Evolutionary conservation across 1,140 invertebrate genomes (phyloP).

Genomic region (Diorhabda sublineata): DNA sequence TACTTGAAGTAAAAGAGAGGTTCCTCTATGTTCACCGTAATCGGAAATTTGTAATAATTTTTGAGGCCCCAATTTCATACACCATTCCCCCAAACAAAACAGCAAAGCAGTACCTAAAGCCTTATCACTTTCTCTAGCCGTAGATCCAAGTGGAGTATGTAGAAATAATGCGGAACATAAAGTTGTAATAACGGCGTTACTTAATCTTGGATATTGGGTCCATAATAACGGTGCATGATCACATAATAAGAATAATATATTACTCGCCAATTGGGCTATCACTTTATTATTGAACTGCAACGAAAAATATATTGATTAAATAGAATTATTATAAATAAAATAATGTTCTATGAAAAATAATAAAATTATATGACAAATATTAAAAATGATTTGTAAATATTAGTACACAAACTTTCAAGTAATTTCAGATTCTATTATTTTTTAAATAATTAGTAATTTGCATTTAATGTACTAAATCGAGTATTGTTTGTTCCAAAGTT

Average conservation of each 20-base stretch:
- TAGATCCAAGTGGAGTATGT: slow-evolving; percentile 36
- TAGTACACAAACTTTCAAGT: no score
- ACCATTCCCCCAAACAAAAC: slow-evolving; percentile 90
- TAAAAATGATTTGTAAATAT: no score
- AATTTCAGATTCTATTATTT: no score
- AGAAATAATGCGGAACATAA: slow-evolving; percentile 52
- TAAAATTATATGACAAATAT: no score
- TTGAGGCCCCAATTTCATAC: slow-evolving; percentile 66
- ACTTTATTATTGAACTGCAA: slow-evolving; percentile 76
- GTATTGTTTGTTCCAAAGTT: no score
- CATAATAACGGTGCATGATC: slow-evolving; percentile 74
- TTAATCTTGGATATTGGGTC: slow-evolving; percentile 71
- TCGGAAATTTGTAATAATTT: slow-evolving; percentile 49
- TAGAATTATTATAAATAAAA: background rate
- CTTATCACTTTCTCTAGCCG: slow-evolving; percentile 59
- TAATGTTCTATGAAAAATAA: no score
- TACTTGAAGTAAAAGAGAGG: slow-evolving; percentile 58
- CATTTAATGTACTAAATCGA: no score
- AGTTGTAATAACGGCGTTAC: slow-evolving; percentile 62
- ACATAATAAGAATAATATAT: slow-evolving; percentile 74
- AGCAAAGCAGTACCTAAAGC: slow-evolving; percentile 77
- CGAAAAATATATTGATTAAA: background rate
- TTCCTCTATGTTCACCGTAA: slow-evolving; percentile 46
- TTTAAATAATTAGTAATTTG: no score
- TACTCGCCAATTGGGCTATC: slow-evolving; percentile 83